Base-by-base conservation (phyloP, 1,140 invertebrate species). In the Palaemon carinicauda region DNA sequence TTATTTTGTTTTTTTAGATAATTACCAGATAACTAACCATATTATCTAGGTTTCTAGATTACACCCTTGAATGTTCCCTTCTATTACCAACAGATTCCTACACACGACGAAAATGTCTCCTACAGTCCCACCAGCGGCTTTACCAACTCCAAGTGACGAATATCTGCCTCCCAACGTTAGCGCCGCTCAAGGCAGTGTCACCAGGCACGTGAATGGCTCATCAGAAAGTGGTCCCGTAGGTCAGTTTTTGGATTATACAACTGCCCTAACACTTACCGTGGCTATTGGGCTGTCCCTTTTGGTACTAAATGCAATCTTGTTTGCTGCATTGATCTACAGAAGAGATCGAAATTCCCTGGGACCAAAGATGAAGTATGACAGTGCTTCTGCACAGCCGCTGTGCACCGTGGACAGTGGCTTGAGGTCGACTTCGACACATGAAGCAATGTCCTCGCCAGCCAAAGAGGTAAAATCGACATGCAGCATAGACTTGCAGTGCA, bases 301-400 rank as follows among this genome's bases (percentile, higher is more conserved):
- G 10, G 93, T 98, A 10, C 93, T 99, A 5, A 99, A 99, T 91
- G 94, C 98, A 14, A 93, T 98, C 1, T 97, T 99, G 75, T 98
- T 98, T 90, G 97, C 96, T 51, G 97, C 41, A 15, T 97, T 98
- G 53, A 98, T 98, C 90, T 97, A 98, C 90, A 96, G 98, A 91
- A 93, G 96, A 12, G 93, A 95, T 33, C 90, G 92, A 91, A 33
- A 85, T 19, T 33, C 74, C 17, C 65, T 89, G 75, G 86, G 81
- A 19, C 71, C 85, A n/a, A 89, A 89, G 51, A 89, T 89, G 31
- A 89, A 84, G n/a, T 89, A 89, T 29, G 88, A 89, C 78, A 89
- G 88, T 65, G 88, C 87, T 0, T 87, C 85, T 24, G 88, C 83
- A 9, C 88, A 89, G 69, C 88, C 88, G 27, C 71, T 89, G 29